These are phyloP conservation scores for Heliothis peltigera DNA, from an alignment of 2,888 invertebrate genomes.

Conservation along the genomic window DNA sequence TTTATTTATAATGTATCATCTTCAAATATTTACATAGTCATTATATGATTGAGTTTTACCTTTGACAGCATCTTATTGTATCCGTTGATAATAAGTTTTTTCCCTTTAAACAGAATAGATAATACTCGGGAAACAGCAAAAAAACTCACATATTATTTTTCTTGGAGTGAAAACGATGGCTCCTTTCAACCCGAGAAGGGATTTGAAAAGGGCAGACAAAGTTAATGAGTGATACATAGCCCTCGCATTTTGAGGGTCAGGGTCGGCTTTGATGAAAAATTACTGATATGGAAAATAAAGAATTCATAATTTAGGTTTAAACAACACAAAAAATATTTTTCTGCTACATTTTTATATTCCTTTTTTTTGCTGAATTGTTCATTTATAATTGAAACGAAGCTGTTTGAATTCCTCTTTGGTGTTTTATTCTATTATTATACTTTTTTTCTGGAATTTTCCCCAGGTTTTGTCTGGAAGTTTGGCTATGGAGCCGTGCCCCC, in stretches of 20 bases:
- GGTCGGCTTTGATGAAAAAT: slow-evolving; percentile 18
- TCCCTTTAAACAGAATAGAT: background rate
- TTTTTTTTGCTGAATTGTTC: background rate
- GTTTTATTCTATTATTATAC: no score
- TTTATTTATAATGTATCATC: no score
- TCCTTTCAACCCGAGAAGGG: slow-evolving; percentile 33
- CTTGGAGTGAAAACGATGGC: slow-evolving; percentile 4
- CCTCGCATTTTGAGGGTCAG: slow-evolving; percentile 9
- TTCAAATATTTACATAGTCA: no score
- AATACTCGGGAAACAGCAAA: slow-evolving; percentile 13
- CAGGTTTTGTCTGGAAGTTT: background rate
- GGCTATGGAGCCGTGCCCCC: slow-evolving; percentile 6
- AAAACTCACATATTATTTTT: slow-evolving; percentile 26
- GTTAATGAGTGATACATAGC: slow-evolving; percentile 42
- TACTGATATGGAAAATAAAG: slow-evolving; percentile 18
- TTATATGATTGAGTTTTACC: no score
- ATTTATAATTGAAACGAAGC: background rate
- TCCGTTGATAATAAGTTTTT: background rate
- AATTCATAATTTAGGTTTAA: background rate
- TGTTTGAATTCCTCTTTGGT: no score
- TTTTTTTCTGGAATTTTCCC: background rate
- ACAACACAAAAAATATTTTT: background rate
- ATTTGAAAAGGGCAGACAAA: slow-evolving; percentile 43
- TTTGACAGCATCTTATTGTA: background rate
- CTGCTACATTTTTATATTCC: background rate